Base-by-base conservation (phyloP, 2,113 vertebrate species). In the Sigmodon hispidus region DNA sequence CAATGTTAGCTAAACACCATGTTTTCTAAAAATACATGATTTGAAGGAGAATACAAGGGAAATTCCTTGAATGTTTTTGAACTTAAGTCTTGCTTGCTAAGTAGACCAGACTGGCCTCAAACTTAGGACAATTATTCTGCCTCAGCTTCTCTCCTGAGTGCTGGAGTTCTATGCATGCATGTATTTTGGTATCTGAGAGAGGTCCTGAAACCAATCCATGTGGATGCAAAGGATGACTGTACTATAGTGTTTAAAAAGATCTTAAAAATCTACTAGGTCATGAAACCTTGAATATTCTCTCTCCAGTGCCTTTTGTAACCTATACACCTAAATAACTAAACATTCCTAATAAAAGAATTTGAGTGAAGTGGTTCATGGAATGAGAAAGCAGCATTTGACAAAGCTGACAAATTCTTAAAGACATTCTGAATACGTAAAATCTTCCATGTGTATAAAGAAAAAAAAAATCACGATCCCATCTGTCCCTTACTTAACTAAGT, bases 11-110 rank as follows among this genome's bases (percentile, higher is more conserved):
- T 69, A 87, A 84, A 93, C 9, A 87, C 79, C 67, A 81, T 89
- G 79, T 86, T 89, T 83, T 90, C 0, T 95, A 92, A 97, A 98
- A 94, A 97, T 97, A 91, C 96, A 97, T 96, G 81, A 97, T 89
- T 87, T 96, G 86, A 97, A 89, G 94, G 34, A 95, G 91, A 96
- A 94, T 73, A 86, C 15, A 76, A 48, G 43, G 88, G 87, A 77
- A 65, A 63, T 77, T 69, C 26, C 24, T 81, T 81, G 45, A 96
- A 67, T 89, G 55, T 57, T 89, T 93, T 26, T 92, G 17, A 97
- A 85, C 16, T 77, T 92, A 83, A 61, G 90, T 97, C 75, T 97
- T 63, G n/a, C n/a, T 84, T 65, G 26, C 43, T 34, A 8, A 22
- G 43, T 29, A 63, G 31, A 34, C 31, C 59, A 65, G 40, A 29